phyloP scores from a whole-genome alignment of 2,888 invertebrate genomes.

The Campoletis raptor region DNA sequence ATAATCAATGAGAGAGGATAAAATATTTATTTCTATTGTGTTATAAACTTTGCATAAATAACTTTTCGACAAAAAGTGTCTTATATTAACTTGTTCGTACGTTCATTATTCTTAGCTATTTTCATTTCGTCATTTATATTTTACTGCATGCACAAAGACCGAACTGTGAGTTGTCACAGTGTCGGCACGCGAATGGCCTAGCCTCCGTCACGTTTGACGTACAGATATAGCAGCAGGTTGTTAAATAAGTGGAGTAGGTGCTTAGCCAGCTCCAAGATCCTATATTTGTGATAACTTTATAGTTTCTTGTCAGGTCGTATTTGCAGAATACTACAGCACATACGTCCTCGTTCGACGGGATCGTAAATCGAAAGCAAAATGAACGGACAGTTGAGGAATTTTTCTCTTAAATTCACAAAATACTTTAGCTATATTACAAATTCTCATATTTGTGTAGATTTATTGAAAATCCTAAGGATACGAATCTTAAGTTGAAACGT shows the following conservation, averaged over 20 bases:
- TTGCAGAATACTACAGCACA: neutral
- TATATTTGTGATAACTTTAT: neutral
- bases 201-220: constrained; percentile 2
- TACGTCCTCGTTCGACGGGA: neutral
- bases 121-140: neutral
- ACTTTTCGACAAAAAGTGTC: neutral
- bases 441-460: neutral
- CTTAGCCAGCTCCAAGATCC: neutral
- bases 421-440: neutral
- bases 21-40: neutral
- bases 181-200: neutral
- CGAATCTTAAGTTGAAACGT: neutral
- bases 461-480: neutral
- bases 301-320: constrained; percentile 3
- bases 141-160: neutral
- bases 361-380: constrained; percentile 4
- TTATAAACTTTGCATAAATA: neutral
- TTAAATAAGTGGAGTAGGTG: constrained; percentile 13
- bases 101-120: neutral
- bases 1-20: no score
- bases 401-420: neutral
- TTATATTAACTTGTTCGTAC: neutral
- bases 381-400: neutral
- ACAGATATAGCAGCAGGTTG: neutral
- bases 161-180: neutral